Percentiles rank a stretch among this genome's conserved stretches.
phyloP scores from a whole-genome alignment of 2,113 vertebrate species.

The Laticauda colubrina region DNA sequence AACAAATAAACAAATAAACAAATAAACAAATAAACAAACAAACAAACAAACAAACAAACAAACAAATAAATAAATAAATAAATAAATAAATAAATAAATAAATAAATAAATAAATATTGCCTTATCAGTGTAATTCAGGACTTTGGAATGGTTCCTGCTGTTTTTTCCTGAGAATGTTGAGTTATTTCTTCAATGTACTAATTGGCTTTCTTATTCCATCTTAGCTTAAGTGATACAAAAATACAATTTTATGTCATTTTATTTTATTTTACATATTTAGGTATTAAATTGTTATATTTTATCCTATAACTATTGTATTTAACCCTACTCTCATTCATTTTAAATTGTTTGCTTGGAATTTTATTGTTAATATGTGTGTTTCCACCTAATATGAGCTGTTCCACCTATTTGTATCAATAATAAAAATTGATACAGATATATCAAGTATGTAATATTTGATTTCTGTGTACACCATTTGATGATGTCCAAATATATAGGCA shows the following conservation, averaged over 20 bases:
- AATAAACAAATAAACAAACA: no score
- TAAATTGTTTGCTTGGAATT: no score
- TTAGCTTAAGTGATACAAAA: neutral
- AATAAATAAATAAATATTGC: neutral
- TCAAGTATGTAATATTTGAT: neutral
- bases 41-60: no score
- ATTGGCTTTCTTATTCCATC: neutral
- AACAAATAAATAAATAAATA: no score
- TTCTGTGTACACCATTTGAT: neutral
- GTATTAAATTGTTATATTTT: no score
- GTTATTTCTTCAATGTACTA: neutral
- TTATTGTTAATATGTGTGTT: no score
- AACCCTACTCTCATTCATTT: no score
- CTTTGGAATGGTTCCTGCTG: neutral
- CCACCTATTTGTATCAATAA: neutral
- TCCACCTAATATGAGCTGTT: neutral
- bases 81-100: no score
- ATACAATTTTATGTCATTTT: no score
- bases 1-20: no score
- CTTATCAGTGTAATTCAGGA: neutral
- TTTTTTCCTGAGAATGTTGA: neutral
- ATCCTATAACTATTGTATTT: no score
- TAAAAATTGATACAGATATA: neutral
- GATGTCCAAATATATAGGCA: neutral
- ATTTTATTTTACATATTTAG: no score